Base-by-base conservation (phyloP, 92 coral and sea anemone genomes). In the Scolanthus callimorphus region DNA sequence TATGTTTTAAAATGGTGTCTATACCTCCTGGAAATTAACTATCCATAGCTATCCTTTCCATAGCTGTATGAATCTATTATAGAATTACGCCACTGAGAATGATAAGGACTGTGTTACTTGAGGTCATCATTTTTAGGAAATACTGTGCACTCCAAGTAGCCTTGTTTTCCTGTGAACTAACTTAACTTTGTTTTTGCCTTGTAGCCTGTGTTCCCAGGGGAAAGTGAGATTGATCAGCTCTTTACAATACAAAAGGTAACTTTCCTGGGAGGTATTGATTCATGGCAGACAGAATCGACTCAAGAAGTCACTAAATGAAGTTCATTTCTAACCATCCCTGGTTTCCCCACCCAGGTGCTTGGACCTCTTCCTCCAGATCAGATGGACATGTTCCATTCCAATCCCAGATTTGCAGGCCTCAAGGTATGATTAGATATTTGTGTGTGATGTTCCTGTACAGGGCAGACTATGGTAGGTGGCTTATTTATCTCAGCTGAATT, bases 331-430 rank as follows among this genome's bases (percentile, higher is more conserved):
- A n/a, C n/a, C n/a, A n/a, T n/a, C n/a, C n/a, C n/a, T n/a, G n/a
- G n/a, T n/a, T n/a, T n/a, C n/a, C n/a, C 17, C 9, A 26, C 38
- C 22, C 39, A 91, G 97, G 97, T 91, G 4, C 75, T 91, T 11
- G 97, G 97, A 27, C 92, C 85, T 15, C 85, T 91, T 20, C 97
- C 97, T 20, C 97, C 97, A 2, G 91, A 91, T n/a, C 97, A 91
- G 60, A 91, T 91, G 97, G 91, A 88, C 39, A 91, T 91, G 97
- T 91, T 91, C 45, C 76, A 88, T 31, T 79, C 69, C 66, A 91
- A 91, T 51, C 97, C 97, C 22, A 81, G 97, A 43, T 91, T 91
- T 63, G 76, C 84, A 44, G 97, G 97, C 41, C 83, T 91, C 27
- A 91, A 91, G 96, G 97, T 90, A 48, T 2, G 28, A 27, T n/a